Conservation (phyloP, 2,888 invertebrate genomes). For the Tetheella fluctuosa region DNA sequence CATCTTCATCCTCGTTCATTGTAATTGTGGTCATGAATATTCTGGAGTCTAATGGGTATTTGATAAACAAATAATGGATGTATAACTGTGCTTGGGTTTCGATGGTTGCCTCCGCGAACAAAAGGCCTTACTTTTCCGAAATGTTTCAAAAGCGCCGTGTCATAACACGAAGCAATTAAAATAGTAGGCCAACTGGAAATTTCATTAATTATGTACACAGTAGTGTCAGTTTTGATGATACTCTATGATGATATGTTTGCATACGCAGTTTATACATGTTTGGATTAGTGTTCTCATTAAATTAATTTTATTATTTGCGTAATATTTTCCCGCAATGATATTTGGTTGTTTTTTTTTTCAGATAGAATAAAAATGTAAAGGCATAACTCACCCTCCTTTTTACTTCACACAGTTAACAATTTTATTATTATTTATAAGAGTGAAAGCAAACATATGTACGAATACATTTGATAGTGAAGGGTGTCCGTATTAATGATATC, state of each 20-base stretch:
- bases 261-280: slow-evolving; percentile 57
- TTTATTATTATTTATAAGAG: slow-evolving; percentile 70
- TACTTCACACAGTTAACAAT: slow-evolving; percentile 64
- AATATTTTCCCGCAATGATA: not conserved
- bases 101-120: slow-evolving; percentile 72
- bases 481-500: slow-evolving; percentile 64
- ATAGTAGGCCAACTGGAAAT: slow-evolving; percentile 81
- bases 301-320: not conserved
- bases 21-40: slow-evolving; percentile 63
- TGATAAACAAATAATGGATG: slow-evolving; percentile 80
- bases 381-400: slow-evolving; percentile 58
- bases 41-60: slow-evolving; percentile 72
- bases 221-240: slow-evolving; percentile 69
- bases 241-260: slow-evolving; percentile 71
- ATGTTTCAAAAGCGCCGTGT: slow-evolving; percentile 78
- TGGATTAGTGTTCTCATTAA: slow-evolving; percentile 41
- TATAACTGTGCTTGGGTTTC: slow-evolving; percentile 52
- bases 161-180: slow-evolving; percentile 81
- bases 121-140: slow-evolving; percentile 76
- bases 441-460: slow-evolving; percentile 80
- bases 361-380: slow-evolving; percentile 18
- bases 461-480: slow-evolving; percentile 55
- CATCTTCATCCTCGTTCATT: slow-evolving; percentile 72
- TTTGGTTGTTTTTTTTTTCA: slow-evolving; percentile 17
- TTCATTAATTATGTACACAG: slow-evolving; percentile 78